Evolutionary conservation across 2,888 invertebrate genomes (phyloP), one percentile per base, ranked within the genome.

Genomic region (Cephus rjabovi): DNA sequence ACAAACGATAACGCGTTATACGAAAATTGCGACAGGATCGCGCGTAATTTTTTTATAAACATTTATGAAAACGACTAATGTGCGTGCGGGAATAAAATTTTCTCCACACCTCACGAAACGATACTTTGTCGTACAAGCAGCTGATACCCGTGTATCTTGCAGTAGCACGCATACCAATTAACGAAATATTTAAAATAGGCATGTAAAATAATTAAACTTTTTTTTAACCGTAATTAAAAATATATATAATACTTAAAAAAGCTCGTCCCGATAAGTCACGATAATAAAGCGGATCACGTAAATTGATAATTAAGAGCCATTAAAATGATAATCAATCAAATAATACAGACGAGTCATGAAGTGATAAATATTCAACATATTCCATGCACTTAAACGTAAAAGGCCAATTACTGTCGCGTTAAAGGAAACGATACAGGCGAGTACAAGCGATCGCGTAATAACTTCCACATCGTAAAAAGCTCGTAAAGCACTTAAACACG

Each of bases 21-120:
- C 76, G 30, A 56, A n/a, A 35, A 69, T 33, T 23, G 33, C 35
- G 75, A 69, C 34, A 75, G 31, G 56, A 69, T 77, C 74, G 73
- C 68, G 73, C n/a, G 9, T 76, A 56, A 68, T 34, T 15, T 77
- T 77, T 77, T 12, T 37, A 73, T 37, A 71, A 23, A 34, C 33
- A n/a, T 75, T 71, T 71, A n/a, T 35, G 70, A 70, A 70, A 77
- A 77, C 75, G 74, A 35, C 40, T 77, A 70, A 77, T 71, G 75
- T 75, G 77, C 77, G 77, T 77, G 77, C 37, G 35, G 69, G 23
- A 30, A 9, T 75, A 35, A 74, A 40, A 40, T 75, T 77, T 75
- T 69, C 75, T 70, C n/a, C 12, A 33, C 15, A 34, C 12, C 75
- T 75, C 74, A 77, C 40, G 77, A 77, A n/a, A 31, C 69, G 68